phyloP scores from a whole-genome alignment of 2,797 vertebrate genomes.

The Spondyliosoma cantharus region DNA sequence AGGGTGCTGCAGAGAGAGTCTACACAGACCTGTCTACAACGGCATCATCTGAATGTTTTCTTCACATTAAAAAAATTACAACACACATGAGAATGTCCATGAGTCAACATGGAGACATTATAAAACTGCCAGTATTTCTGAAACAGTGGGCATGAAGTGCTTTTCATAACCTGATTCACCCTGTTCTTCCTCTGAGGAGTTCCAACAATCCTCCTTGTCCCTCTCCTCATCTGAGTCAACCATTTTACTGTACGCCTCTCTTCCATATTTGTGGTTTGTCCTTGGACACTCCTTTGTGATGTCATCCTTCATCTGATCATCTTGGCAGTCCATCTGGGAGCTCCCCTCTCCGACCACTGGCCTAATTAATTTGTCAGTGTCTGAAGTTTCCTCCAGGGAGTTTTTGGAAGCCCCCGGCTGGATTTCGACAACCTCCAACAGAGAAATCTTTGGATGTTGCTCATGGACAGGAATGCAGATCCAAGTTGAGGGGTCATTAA shows the following conservation, averaged over 20 bases:
- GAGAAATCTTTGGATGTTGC: conserved; percentile 67
- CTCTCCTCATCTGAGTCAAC: conserved; percentile 73
- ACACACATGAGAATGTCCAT: background rate
- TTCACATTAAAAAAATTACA: background rate
- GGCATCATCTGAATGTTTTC: background rate
- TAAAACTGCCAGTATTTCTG: conserved; percentile 52
- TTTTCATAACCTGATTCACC: conserved; percentile 82
- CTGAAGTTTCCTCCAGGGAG: conserved; percentile 1
- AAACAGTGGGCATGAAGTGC: conserved; percentile 82
- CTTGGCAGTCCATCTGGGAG: conserved; percentile 23
- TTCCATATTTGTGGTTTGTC: conserved; percentile 27
- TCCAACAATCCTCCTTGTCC: conserved; percentile 23
- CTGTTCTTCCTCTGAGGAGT: conserved; percentile 61
- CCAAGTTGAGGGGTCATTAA: conserved; percentile 52
- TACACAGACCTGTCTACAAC: background rate
- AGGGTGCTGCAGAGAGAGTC: background rate
- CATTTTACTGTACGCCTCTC: conserved; percentile 76
- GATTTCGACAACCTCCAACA: conserved; percentile 77
- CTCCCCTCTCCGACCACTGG: conserved; percentile 7
- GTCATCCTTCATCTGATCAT: conserved; percentile 19
- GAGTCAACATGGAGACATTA: background rate
- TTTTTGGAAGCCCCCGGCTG: background rate
- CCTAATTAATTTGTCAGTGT: background rate
- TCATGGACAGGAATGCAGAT: conserved; percentile 54
- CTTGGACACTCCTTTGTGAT: conserved; percentile 23